phyloP scores from a whole-genome alignment of 1,140 invertebrate species.

The Heliconius melpomene region DNA sequence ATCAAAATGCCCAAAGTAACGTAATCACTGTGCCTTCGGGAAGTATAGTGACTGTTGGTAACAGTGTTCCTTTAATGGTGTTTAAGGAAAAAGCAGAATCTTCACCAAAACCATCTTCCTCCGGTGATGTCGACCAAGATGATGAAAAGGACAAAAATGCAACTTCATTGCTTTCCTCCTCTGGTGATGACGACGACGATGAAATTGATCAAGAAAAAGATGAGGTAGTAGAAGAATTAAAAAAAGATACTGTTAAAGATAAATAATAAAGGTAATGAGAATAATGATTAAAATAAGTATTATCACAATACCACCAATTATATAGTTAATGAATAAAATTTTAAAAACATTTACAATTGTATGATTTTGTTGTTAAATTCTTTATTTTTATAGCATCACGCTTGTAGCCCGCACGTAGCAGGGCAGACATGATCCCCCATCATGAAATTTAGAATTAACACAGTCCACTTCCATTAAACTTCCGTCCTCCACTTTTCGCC shows the following conservation, averaged over 20 bases:
- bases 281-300: not conserved
- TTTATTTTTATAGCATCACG: no score
- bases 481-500: no score
- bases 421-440: no score
- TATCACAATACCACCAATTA: not conserved
- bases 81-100: conserved; percentile 23
- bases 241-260: not conserved
- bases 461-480: no score
- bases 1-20: conserved; percentile 1
- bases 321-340: not conserved
- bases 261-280: not conserved
- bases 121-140: not conserved
- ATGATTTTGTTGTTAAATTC: not conserved
- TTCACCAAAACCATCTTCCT: not conserved
- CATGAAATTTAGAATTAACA: no score
- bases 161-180: not conserved
- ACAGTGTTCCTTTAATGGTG: conserved; percentile 22
- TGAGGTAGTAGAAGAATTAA: not conserved
- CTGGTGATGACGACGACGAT: not conserved
- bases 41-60: conserved; percentile 15
- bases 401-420: no score
- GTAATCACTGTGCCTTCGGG: not conserved
- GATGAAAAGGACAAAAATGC: conserved; percentile 19
- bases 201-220: not conserved
- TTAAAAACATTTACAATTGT: not conserved